These are phyloP conservation scores for Drosophila nigromelanica DNA, from an alignment of 1,140 invertebrate species.

Conservation along the genomic window DNA sequence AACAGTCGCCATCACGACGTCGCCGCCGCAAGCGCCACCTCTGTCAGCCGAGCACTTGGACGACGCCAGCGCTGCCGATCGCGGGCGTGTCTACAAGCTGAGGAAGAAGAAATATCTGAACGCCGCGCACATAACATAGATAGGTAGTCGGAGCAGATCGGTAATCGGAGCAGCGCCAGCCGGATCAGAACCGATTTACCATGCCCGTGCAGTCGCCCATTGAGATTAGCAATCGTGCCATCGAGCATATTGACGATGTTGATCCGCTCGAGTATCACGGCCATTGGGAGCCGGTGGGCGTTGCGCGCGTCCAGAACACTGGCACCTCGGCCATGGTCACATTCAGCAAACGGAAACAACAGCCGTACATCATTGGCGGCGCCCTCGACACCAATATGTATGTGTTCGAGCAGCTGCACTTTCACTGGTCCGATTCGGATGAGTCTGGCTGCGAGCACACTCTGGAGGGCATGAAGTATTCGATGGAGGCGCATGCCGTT, in stretches of 20 bases:
- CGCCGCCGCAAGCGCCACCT: slow-evolving; percentile 71
- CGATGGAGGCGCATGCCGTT: slow-evolving; percentile 91
- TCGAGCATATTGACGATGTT: slow-evolving; percentile 85
- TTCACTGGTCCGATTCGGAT: slow-evolving; percentile 91
- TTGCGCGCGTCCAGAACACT: slow-evolving; percentile 79
- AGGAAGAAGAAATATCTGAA: slow-evolving; percentile 80
- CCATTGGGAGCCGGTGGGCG: slow-evolving; percentile 84
- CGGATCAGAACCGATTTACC: slow-evolving; percentile 9
- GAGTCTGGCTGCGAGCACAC: slow-evolving; percentile 91
- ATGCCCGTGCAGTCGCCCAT: slow-evolving; percentile 85
- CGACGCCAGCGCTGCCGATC: slow-evolving; percentile 72
- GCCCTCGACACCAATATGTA: slow-evolving; percentile 87
- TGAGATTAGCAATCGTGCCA: slow-evolving; percentile 84
- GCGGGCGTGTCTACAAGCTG: slow-evolving; percentile 83
- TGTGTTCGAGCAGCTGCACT: slow-evolving; percentile 90
- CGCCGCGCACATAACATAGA: slow-evolving; percentile 75
- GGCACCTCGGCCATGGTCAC: slow-evolving; percentile 83
- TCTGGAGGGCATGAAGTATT: slow-evolving; percentile 87
- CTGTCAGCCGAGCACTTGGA: slow-evolving; percentile 73
- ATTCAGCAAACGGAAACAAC: slow-evolving; percentile 78
- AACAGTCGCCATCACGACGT: slow-evolving; percentile 82
- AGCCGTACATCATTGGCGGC: slow-evolving; percentile 85
- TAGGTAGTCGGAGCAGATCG: neutral
- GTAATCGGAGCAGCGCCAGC: slow-evolving; percentile 1
- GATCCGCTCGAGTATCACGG: slow-evolving; percentile 85